phyloP scores from a whole-genome alignment of 2,113 vertebrate species.

The Dromiciops gliroides region DNA sequence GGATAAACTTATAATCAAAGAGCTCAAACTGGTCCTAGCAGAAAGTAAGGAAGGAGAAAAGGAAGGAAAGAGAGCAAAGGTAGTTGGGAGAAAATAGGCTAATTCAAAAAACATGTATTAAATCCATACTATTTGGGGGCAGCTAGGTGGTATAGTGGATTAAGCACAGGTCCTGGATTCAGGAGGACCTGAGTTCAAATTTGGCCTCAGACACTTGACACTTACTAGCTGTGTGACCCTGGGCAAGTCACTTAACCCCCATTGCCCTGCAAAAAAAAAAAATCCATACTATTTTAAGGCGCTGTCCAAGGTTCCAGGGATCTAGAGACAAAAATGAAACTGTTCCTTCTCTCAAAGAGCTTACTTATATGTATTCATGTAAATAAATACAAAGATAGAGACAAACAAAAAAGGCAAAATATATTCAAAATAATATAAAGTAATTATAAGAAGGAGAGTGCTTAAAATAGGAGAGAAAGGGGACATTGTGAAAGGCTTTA shows the following conservation, averaged over 20 bases:
- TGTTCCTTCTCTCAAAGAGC: neutral
- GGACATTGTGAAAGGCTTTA: neutral
- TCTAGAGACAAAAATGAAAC: neutral
- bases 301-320: neutral
- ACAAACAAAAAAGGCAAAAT: constrained; percentile 14
- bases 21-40: neutral
- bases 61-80: neutral
- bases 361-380: neutral
- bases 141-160: no score
- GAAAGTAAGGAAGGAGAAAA: neutral
- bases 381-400: neutral
- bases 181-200: no score
- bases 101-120: neutral
- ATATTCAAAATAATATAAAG: neutral
- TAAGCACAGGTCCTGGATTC: no score
- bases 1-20: neutral
- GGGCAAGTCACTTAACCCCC: no score
- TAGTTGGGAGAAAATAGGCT: neutral
- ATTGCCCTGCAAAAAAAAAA: no score
- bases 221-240: no score
- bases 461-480: neutral
- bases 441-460: neutral
- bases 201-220: no score
- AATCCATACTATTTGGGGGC: neutral
- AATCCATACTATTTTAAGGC: neutral